Evolutionary conservation across 1,140 invertebrate species (phyloP), one percentile per base, ranked within the genome.

Genomic region (Zaprionus gabonicus): DNA sequence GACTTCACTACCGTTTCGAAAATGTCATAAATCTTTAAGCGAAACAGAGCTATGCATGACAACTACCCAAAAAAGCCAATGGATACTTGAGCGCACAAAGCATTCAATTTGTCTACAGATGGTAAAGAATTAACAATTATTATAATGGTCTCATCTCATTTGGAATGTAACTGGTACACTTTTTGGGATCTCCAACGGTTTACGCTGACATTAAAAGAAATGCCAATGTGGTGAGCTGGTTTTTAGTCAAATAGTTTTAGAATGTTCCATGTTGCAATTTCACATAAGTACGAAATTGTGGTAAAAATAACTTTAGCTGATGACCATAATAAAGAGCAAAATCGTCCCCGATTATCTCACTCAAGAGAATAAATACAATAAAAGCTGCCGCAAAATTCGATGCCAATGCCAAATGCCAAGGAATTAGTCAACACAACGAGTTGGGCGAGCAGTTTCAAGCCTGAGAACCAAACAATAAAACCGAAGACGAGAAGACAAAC

Each of bases 401-500:
- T 34, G 57, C 36, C 46, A 69, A 69, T 56, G 59, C 25, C 62
- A 67, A 72, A 76, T 76, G 58, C 70, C 74, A 76, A 71, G 49
- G 63, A 76, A 76, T 76, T 67, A 76, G 70, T 76, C 70, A 64
- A 62, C 64, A 51, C 46, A 67, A 12, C 44, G 74, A 68, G 46
- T 34, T 63, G 49, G 63, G 46, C 46, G 49, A 68, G 51, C 51
- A 38, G 60, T 46, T 53, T 53, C 63, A 51, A 79, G 78, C 85
- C 78, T 88, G 85, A 88, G 85, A 88, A 88, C 81, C 81, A 72
- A 86, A 72, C 81, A 78, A 73, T 65, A 81, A 84, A 83, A 65
- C 55, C n/a, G 57, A 66, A 20, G 71, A 60, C 44, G 7, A 58
- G 44, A 15, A 75, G 64, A 64, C 74, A 71, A 71, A 71, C 75